A percentile compares a stretch with the other conserved stretches of the same genome.
phyloP scores from a whole-genome alignment of 2,888 invertebrate species.

The Syrphus vitripennis region DNA sequence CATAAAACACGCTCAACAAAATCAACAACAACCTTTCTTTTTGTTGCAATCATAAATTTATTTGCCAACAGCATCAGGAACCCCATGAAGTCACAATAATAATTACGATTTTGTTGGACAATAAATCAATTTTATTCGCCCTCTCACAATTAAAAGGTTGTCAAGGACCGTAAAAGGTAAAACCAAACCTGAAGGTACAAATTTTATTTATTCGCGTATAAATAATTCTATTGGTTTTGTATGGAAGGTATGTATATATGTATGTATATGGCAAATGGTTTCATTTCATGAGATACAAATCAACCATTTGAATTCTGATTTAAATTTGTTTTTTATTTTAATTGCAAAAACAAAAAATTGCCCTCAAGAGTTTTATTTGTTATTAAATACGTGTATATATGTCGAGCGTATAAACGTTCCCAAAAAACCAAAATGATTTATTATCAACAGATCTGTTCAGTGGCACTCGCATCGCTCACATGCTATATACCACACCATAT shows the following conservation, averaged over 20 bases:
- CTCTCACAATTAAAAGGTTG: slow-evolving; percentile 3
- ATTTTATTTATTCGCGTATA: neutral
- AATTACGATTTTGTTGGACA: neutral
- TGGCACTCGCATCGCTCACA: neutral
- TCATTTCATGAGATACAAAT: slow-evolving; percentile 1
- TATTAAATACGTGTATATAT: neutral
- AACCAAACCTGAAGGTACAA: neutral
- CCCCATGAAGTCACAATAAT: neutral
- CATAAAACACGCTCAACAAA: neutral
- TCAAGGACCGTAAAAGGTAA: neutral
- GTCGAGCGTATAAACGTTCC: neutral
- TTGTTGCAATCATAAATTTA: neutral
- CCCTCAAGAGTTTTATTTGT: neutral
- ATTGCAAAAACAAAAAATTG: neutral
- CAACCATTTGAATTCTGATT: neutral
- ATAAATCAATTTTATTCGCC: neutral
- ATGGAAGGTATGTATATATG: too few relatives aligned
- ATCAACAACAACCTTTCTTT: neutral
- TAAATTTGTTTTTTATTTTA: too few relatives aligned
- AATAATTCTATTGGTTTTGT: slow-evolving; percentile 3
- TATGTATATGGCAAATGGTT: slow-evolving; percentile 20
- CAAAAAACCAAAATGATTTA: too few relatives aligned
- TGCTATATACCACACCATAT: too few relatives aligned
- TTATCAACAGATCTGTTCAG: neutral
- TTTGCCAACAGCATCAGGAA: slow-evolving; percentile 8